Base-by-base conservation (phyloP, 2,888 invertebrate species). In the Eumerus sabulonum region DNA sequence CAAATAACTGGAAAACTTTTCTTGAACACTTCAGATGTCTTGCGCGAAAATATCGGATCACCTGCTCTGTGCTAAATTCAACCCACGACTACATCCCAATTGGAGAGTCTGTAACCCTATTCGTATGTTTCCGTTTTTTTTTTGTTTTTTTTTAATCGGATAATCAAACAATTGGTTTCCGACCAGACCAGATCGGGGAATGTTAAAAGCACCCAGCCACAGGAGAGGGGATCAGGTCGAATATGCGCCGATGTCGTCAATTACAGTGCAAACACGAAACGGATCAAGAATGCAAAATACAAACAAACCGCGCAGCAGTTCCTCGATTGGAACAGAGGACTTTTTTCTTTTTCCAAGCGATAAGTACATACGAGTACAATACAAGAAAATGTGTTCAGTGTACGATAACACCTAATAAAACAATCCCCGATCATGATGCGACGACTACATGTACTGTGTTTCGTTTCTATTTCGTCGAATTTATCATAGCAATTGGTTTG, bases 221-320 rank as follows among this genome's bases (percentile, higher is more conserved):
- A n/a, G n/a, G n/a, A n/a, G n/a, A 57, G 35, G 53, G 36, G 14
- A 53, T 19, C 14, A 42, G 36, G 54, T 48, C 40, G 11, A 56
- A 54, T 54, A 53, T 48, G 48, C 54, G 62, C 72, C 72, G 71
- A 73, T 72, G 77, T 77, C 62, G 77, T 77, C 77, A 72, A 77
- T 67, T 79, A 59, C 63, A 79, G 64, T 47, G 79, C 68, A 79
- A 79, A 79, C 68, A 79, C 51, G 56, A 48, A 79, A 74, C 67
- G 67, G 63, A 60, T 59, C 48, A 60, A 70, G 68, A 74, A 68
- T 54, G 64, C 40, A 17, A 35, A 57, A 64, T 19, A 64, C 38
- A 53, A 44, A 56, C 59, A 47, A 57, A 53, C 54, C 27, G 7
- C n/a, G 42, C 51, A 53, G 36, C 27, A 47, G 66, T 57, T 77